phyloP scores from a whole-genome alignment of 2,888 invertebrate species.

The Diplazon laetatorius region DNA sequence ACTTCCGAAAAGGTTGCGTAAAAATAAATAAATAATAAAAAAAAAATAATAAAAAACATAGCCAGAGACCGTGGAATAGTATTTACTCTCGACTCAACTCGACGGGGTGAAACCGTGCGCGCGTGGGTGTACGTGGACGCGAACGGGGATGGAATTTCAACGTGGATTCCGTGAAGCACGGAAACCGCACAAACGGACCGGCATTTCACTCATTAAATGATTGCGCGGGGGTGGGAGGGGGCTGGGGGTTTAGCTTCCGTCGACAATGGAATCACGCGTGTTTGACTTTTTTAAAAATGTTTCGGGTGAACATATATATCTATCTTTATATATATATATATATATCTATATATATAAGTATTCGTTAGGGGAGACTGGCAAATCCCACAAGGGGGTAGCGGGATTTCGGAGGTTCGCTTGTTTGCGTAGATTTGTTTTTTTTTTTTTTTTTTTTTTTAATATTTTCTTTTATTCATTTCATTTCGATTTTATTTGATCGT shows the following conservation, averaged over 20 bases:
- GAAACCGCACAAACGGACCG: constrained; percentile 36
- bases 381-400: too few relatives aligned
- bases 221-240: not conserved
- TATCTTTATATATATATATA: too few relatives aligned
- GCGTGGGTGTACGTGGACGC: not conserved
- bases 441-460: too few relatives aligned
- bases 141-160: constrained; percentile 38
- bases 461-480: too few relatives aligned
- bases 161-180: constrained; percentile 32
- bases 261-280: constrained; percentile 32
- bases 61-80: not conserved
- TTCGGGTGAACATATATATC: too few relatives aligned
- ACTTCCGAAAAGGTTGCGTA: not conserved
- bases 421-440: too few relatives aligned
- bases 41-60: constrained; percentile 2
- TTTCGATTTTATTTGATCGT: too few relatives aligned
- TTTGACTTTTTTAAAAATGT: constrained; percentile 23
- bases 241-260: too few relatives aligned
- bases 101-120: not conserved
- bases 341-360: not conserved
- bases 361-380: too few relatives aligned
- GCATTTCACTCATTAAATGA: constrained; percentile 47
- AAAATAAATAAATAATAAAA: too few relatives aligned
- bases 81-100: not conserved
- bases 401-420: too few relatives aligned